phyloP scores from a whole-genome alignment of 2,888 invertebrate species.

The Cremastinae sp. region DNA sequence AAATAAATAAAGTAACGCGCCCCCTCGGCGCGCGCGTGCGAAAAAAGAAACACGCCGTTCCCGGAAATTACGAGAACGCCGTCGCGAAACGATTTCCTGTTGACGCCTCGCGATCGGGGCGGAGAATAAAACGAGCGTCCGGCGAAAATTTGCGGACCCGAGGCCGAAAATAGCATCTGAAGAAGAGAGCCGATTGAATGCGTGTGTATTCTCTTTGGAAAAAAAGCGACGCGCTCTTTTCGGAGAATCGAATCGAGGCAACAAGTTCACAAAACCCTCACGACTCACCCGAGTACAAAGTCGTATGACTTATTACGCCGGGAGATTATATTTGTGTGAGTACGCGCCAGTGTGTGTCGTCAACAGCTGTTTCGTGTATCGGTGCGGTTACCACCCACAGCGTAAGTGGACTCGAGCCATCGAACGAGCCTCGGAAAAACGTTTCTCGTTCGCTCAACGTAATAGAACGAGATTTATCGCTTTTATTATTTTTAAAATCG shows the following conservation, averaged over 20 bases:
- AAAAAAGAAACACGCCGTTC: too few species aligned
- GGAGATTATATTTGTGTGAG: conserved; percentile 1
- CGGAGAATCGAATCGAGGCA: neutral
- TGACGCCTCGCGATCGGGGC: too few species aligned
- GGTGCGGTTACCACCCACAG: conserved; percentile 38
- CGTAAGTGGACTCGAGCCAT: conserved; percentile 22
- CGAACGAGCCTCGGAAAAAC: conserved; percentile 35
- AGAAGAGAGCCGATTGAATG: too few species aligned
- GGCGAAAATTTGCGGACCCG: too few species aligned
- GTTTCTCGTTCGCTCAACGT: neutral
- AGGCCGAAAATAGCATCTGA: too few species aligned
- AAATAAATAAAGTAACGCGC: too few species aligned
- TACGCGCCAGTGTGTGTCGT: neutral
- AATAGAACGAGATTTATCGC: neutral
- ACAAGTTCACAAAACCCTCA: conserved; percentile 4
- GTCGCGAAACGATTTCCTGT: too few species aligned
- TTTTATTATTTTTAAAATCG: neutral
- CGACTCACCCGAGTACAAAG: neutral
- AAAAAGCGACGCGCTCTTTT: neutral
- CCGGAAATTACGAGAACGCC: too few species aligned
- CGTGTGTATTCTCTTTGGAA: too few species aligned
- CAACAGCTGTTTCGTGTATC: conserved; percentile 3
- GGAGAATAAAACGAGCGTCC: too few species aligned
- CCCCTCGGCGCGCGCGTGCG: too few species aligned
- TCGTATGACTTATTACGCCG: conserved; percentile 26